These are phyloP conservation scores for Adoxophyes honmai DNA, from an alignment of 1,140 invertebrate genomes.

Conservation along the genomic window DNA sequence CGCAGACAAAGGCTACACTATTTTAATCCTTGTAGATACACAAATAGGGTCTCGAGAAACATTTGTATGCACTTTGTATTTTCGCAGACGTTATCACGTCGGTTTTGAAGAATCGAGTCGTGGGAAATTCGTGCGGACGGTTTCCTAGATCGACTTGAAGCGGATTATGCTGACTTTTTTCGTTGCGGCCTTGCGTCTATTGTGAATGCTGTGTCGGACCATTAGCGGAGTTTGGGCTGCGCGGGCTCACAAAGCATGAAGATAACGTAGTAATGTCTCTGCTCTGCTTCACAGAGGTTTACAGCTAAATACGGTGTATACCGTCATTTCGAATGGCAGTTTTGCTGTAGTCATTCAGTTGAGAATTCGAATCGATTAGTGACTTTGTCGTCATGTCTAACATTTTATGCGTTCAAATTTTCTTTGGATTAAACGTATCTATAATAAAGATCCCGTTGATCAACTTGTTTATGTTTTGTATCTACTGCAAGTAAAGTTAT, in stretches of 20 bases:
- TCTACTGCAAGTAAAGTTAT: not conserved
- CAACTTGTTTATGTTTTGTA: no score
- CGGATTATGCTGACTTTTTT: slow-evolving; percentile 39
- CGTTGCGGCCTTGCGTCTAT: slow-evolving; percentile 29
- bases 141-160: slow-evolving; percentile 45
- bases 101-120: slow-evolving; percentile 28
- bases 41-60: not conserved
- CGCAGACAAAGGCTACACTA: not conserved
- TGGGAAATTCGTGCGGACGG: slow-evolving; percentile 40
- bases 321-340: not conserved
- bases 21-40: not conserved
- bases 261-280: no score
- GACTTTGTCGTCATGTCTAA: not conserved
- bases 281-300: not conserved
- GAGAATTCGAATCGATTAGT: slow-evolving; percentile 4
- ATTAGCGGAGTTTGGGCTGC: not conserved
- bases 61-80: slow-evolving; percentile 9
- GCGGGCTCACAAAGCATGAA: not conserved
- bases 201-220: not conserved
- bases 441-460: no score
- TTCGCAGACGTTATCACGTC: slow-evolving; percentile 16
- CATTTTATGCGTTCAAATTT: no score
- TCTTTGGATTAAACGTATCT: no score
- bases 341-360: slow-evolving; percentile 1
- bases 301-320: not conserved